A percentile compares a stretch with the other conserved stretches of the same genome.
These are phyloP conservation scores for Cheilosia urbana DNA, from an alignment of 2,888 invertebrate species.

Conservation along the genomic window DNA sequence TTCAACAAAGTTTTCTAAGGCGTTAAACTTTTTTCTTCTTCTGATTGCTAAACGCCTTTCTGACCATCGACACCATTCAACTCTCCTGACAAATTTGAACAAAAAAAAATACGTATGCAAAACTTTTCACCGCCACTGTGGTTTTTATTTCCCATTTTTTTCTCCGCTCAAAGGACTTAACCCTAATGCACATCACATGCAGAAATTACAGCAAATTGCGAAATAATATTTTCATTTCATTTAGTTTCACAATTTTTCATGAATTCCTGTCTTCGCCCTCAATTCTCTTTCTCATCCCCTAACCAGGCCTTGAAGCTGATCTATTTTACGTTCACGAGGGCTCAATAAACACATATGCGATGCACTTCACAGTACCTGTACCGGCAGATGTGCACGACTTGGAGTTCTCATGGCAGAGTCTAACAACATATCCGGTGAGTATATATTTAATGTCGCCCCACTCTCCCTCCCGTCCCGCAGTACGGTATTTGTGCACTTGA, in stretches of 20 bases:
- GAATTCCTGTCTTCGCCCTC: slow-evolving; percentile 6
- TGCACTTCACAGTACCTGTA: slow-evolving; percentile 92
- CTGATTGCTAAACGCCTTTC: too few relatives aligned
- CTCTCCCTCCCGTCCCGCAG: neutral
- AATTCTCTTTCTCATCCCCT: slow-evolving; percentile 4
- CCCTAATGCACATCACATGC: slow-evolving; percentile 34
- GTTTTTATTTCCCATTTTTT: slow-evolving; percentile 10
- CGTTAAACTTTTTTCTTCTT: too few relatives aligned
- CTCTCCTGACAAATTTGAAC: too few relatives aligned
- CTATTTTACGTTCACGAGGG: slow-evolving; percentile 93
- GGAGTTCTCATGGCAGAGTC: slow-evolving; percentile 94
- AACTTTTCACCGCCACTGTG: slow-evolving; percentile 32
- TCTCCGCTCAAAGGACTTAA: slow-evolving; percentile 14
- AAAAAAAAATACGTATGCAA: neutral
- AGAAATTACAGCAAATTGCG: slow-evolving; percentile 60
- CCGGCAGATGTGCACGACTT: slow-evolving; percentile 91
- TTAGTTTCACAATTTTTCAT: slow-evolving; percentile 62
- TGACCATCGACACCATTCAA: too few relatives aligned
- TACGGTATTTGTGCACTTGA: slow-evolving; percentile 48
- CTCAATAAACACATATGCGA: slow-evolving; percentile 93
- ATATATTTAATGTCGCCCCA: slow-evolving; percentile 73
- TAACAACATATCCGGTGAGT: slow-evolving; percentile 90
- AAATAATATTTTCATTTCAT: slow-evolving; percentile 74
- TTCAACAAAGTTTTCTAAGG: too few relatives aligned
- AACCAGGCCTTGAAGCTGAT: slow-evolving; percentile 89